These are phyloP conservation scores for Tenualosa thibaudeaui DNA, from an alignment of 2,797 vertebrate species.

Conservation along the genomic window DNA sequence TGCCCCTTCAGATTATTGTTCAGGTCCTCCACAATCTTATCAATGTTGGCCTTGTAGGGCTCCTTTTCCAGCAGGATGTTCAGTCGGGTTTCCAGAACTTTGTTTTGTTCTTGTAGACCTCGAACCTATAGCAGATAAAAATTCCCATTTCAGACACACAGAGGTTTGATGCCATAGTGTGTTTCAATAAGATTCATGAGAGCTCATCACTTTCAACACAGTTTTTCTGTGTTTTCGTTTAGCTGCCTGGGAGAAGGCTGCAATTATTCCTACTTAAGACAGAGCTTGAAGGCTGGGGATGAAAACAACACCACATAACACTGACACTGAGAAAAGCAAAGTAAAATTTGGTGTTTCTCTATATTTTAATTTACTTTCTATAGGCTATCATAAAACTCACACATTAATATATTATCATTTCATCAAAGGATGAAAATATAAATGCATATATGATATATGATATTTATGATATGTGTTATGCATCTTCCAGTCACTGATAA, in stretches of 20 bases:
- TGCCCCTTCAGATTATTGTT: slow-evolving; percentile 5
- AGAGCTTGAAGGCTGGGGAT: neutral
- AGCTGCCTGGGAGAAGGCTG: neutral
- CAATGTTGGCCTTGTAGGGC: slow-evolving; percentile 18
- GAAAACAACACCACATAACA: neutral
- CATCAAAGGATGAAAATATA: neutral
- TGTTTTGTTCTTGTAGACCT: slow-evolving; percentile 32
- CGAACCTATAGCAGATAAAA: neutral
- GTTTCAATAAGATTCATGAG: neutral
- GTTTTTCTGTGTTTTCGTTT: neutral
- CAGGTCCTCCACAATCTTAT: slow-evolving; percentile 30
- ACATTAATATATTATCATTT: neutral
- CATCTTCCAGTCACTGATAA: no score
- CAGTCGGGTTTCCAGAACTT: slow-evolving; percentile 36
- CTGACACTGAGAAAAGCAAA: neutral
- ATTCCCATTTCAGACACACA: neutral
- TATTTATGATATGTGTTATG: no score
- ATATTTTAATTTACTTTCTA: no score
- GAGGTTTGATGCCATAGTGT: neutral
- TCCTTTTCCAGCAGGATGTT: slow-evolving; percentile 32
- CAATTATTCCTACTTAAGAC: neutral
- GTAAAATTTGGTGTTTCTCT: no score
- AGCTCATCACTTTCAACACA: neutral
- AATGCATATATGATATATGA: no score
- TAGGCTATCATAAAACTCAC: no score